Conservation (phyloP, 1,140 invertebrate species). For the Monochamus saltuarius region DNA sequence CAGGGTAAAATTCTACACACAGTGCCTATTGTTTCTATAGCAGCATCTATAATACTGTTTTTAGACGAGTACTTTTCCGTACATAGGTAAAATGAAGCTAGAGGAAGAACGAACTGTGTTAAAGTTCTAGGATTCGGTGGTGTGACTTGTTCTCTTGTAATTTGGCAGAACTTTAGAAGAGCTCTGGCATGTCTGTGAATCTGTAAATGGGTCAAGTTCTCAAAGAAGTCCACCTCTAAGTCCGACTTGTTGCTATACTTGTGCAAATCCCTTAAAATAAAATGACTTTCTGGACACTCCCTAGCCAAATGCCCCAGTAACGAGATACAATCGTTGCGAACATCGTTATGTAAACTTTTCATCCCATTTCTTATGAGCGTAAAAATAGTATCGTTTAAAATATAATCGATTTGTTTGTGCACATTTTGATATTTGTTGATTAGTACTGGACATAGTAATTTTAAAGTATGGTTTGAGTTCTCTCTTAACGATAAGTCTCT, state of each 20-base stretch:
- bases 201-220: slow-evolving; percentile 88
- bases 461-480: slow-evolving; percentile 73
- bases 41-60: slow-evolving; percentile 80
- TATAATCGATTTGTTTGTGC: slow-evolving; percentile 58
- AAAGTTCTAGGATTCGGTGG: slow-evolving; percentile 68
- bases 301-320: slow-evolving; percentile 73
- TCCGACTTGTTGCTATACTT: slow-evolving; percentile 72
- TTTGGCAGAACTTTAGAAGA: slow-evolving; percentile 66
- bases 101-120: slow-evolving; percentile 81
- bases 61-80: slow-evolving; percentile 74
- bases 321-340: slow-evolving; percentile 73
- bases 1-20: slow-evolving; percentile 79
- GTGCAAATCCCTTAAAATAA: slow-evolving; percentile 72
- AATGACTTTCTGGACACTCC: slow-evolving; percentile 69
- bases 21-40: slow-evolving; percentile 73
- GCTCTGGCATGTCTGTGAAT: slow-evolving; percentile 79
- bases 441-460: slow-evolving; percentile 62
- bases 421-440: slow-evolving; percentile 55
- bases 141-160: slow-evolving; percentile 60
- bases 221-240: slow-evolving; percentile 89
- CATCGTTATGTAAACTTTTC: slow-evolving; percentile 63
- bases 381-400: slow-evolving; percentile 74
- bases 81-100: slow-evolving; percentile 78
- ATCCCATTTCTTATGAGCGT: slow-evolving; percentile 69
- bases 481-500: slow-evolving; percentile 83